Evolutionary conservation across 23 tunicate genomes (phyloP), one percentile per base, ranked within the genome.

Genomic region (Diplosoma virens): DNA sequence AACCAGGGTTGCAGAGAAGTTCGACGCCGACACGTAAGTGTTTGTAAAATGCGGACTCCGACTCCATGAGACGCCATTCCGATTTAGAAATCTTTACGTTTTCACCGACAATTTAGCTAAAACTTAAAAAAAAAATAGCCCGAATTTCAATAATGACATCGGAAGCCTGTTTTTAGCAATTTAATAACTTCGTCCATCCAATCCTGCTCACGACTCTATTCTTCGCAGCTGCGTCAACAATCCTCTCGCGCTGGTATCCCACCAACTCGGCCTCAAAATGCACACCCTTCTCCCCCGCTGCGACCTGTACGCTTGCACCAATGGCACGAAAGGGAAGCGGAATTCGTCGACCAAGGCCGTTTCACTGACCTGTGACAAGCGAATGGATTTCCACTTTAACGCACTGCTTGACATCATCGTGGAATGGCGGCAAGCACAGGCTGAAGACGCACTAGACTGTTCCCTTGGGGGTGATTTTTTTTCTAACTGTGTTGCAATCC

Each of bases 311-410:
- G 95, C 76, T 69, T 79, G 79, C 30, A 29, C 53, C 1, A 72
- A 32, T 21, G 86, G 47, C 30, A 45, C 33, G 5, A 27, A 63
- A 3, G 50, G 17, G 27, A 30, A 45, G 5, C 59, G 79, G 30
- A 47, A 73, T 0, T 14, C 37, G 6, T 65, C 59, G 33, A 67
- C 76, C 61, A 73, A 64, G 35, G 71, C 87, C 14, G 82, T 87
- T 25, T 81, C 95, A 25, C 25, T 37, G 35, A 69, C 76, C 32
- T 87, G 78, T 32, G 95, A 87, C 47, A 87, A 87, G 58, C 70
- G 96, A 25, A 89, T 89, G 96, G 96, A 89, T 54, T 83, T 83
- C 47, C 96, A 89, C 63, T 89, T 89, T 71, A 89, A 89, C 52
- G 85, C 96, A 0, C 28, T 89, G 59, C 61, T 89, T 22, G 96